Base-by-base conservation (phyloP, 2,888 invertebrate species). In the Frankliniella fusca region DNA sequence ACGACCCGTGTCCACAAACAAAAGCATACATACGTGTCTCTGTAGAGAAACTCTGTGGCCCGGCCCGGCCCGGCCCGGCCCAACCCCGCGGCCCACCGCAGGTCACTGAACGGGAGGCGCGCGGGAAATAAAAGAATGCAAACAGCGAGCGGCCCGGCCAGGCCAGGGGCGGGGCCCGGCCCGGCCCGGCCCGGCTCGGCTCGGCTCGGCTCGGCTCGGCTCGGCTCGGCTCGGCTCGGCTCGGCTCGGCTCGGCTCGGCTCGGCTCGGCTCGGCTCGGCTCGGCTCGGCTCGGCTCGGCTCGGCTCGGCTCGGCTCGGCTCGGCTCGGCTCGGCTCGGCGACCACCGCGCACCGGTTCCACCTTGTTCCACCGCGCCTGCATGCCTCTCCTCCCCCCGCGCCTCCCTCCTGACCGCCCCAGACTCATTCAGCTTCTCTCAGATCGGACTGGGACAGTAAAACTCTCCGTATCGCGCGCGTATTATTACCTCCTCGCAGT, bases 1-100 rank as follows among this genome's bases (percentile, higher is more conserved):
- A 61, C 61, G 61, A 61, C 61, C n/a, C 54, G 54, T 54, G 54
- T 54, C 61, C 61, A 61, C 61, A 61, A 61, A 61, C 61, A 61
- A 61, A 61, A n/a, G n/a, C n/a, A n/a, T n/a, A n/a, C n/a, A n/a
- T 5, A 38, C 38, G 15, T 5, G 61, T n/a, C 20, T n/a, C 61
- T 61, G 18, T 15, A 61, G 18, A 61, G 10, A 61, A 61, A 61
- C 15, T 18, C 61, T n/a, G n/a, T n/a, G n/a, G n/a, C 20, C 61
- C 3, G 61, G 15, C 61, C 0, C 38, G 61, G 61, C 61, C 61
- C n/a, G 61, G 18, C 61, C 15, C 20, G 18, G 61, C 61, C n/a
- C n/a, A n/a, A n/a, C n/a, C n/a, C n/a, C n/a, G n/a, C n/a, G n/a
- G n/a, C n/a, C 61, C 18, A 1, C 61, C 15, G 61, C 38, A 38